A percentile compares a stretch with the other conserved stretches of the same genome.
Evolutionary conservation across 2,797 vertebrate species (phyloP).

Genomic region (Selene dorsalis): DNA sequence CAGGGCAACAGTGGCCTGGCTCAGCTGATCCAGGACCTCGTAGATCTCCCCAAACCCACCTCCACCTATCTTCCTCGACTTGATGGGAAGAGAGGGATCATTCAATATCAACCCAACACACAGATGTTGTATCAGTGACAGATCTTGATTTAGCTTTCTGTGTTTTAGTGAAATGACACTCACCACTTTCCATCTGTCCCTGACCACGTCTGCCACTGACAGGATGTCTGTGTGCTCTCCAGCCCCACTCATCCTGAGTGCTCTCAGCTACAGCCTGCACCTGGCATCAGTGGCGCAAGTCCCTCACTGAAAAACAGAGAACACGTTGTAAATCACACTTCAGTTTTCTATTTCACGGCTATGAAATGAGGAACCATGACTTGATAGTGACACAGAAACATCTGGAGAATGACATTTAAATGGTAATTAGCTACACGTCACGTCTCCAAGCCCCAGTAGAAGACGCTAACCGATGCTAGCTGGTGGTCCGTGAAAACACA

Average conservation of each 20-base stretch:
- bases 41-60: constrained; percentile 99
- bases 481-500: neutral
- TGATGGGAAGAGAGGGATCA: constrained; percentile 56
- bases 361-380: rapidly evolving
- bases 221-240: constrained; percentile 98
- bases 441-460: neutral
- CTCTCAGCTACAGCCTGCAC: constrained; percentile 73
- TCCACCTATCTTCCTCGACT: constrained; percentile 96
- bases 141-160: neutral
- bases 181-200: constrained; percentile 99
- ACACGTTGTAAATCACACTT: constrained; percentile 10
- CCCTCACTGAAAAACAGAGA: constrained; percentile 65
- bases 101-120: neutral
- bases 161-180: constrained; percentile 68
- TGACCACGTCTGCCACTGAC: constrained; percentile 93
- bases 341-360: neutral
- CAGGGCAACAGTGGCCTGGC: constrained; percentile 93
- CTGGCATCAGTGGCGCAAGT: constrained; percentile 81
- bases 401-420: constrained; percentile 1
- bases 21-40: constrained; percentile 95
- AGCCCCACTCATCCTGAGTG: constrained; percentile 94
- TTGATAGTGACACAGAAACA: neutral
- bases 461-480: constrained; percentile 19
- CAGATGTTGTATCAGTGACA: neutral
- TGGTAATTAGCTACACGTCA: constrained; percentile 31